phyloP scores from a whole-genome alignment of 2,888 invertebrate genomes.

The Troilus luridus region DNA sequence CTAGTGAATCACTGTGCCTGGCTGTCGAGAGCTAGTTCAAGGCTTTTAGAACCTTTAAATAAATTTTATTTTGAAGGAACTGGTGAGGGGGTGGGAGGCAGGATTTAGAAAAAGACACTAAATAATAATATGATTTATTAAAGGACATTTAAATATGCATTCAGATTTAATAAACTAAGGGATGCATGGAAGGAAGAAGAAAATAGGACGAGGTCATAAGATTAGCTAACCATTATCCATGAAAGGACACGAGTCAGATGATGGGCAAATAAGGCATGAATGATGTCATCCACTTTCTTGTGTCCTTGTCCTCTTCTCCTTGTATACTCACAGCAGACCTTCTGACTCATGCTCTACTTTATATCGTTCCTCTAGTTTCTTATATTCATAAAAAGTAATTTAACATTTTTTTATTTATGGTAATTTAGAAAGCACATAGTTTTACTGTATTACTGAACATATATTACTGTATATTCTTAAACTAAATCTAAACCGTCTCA shows the following conservation, averaged over 20 bases:
- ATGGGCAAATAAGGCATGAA: slow-evolving; percentile 57
- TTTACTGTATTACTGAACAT: slow-evolving; percentile 27
- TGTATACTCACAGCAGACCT: not conserved
- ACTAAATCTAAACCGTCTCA: not conserved
- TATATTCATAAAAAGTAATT: not conserved
- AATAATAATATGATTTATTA: slow-evolving; percentile 52
- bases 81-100: not conserved
- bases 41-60: slow-evolving; percentile 51
- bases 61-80: slow-evolving; percentile 46
- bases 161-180: not conserved
- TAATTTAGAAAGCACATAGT: slow-evolving; percentile 33
- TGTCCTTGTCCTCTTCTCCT: slow-evolving; percentile 57
- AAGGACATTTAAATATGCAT: not conserved
- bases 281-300: slow-evolving; percentile 56
- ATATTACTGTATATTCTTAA: not conserved
- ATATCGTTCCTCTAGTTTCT: not conserved
- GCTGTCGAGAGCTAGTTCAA: slow-evolving; percentile 54
- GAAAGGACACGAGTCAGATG: slow-evolving; percentile 53
- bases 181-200: not conserved
- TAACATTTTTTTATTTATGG: not conserved
- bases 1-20: slow-evolving; percentile 42
- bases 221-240: slow-evolving; percentile 43
- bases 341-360: slow-evolving; percentile 53
- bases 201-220: slow-evolving; percentile 23
- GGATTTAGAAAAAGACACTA: slow-evolving; percentile 51